These are phyloP conservation scores for Paralvinella palmiformis DNA, from an alignment of 1,140 invertebrate genomes.

Conservation along the genomic window DNA sequence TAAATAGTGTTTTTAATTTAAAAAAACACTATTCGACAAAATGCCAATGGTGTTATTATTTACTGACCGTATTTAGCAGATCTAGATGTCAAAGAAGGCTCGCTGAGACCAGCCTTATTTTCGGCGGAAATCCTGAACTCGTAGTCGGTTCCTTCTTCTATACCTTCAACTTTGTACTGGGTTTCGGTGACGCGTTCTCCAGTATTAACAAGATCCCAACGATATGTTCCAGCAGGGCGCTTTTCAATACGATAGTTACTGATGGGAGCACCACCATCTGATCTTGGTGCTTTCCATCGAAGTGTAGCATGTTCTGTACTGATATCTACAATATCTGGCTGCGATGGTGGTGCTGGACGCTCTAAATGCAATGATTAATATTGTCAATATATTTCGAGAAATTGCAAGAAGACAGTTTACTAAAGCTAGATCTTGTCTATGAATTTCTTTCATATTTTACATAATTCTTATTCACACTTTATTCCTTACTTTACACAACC, in stretches of 20 bases:
- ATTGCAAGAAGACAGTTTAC: too few species aligned
- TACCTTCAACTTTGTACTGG: slow-evolving; percentile 51
- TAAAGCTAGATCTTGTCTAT: too few species aligned
- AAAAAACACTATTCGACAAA: too few species aligned
- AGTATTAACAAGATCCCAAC: slow-evolving; percentile 43
- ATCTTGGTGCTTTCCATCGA: slow-evolving; percentile 77
- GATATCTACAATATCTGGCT: slow-evolving; percentile 85
- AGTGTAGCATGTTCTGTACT: slow-evolving; percentile 91
- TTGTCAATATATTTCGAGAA: not conserved
- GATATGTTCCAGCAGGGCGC: slow-evolving; percentile 69
- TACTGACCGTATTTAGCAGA: slow-evolving; percentile 73
- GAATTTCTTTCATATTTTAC: too few species aligned
- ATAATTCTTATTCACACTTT: too few species aligned
- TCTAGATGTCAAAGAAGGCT: slow-evolving; percentile 83
- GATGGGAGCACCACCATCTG: slow-evolving; percentile 92
- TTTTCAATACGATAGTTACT: slow-evolving; percentile 90
- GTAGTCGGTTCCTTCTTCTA: slow-evolving; percentile 91
- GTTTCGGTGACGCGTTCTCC: slow-evolving; percentile 63
- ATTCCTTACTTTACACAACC: too few species aligned
- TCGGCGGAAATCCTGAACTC: slow-evolving; percentile 95
- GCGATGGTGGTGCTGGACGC: slow-evolving; percentile 80
- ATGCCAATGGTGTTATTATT: too few species aligned
- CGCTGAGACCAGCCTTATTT: slow-evolving; percentile 90
- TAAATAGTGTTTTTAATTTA: too few species aligned
- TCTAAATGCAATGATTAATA: slow-evolving; percentile 48